Percentiles rank a stretch among this genome's conserved stretches.
phyloP scores from a whole-genome alignment of 2,113 vertebrate species.

The Sakesphorus luctuosus region DNA sequence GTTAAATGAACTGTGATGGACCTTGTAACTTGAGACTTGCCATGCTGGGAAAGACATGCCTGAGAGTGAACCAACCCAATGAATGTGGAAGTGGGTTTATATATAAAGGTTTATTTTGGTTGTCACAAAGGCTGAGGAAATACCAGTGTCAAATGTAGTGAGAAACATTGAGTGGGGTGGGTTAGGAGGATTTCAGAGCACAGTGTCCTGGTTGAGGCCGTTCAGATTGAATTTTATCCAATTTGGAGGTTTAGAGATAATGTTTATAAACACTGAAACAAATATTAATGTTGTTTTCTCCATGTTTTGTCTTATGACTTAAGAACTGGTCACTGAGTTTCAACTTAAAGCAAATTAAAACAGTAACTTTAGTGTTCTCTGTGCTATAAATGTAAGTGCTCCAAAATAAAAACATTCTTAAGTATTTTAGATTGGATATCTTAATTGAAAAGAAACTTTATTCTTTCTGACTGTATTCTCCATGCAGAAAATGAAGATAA shows the following conservation, averaged over 20 bases:
- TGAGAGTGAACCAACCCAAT: not conserved
- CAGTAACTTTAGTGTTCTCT: not conserved
- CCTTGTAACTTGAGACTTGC: not conserved
- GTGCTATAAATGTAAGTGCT: not conserved
- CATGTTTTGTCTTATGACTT: not conserved
- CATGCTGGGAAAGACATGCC: not conserved
- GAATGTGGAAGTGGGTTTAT: not conserved
- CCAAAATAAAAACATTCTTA: not conserved
- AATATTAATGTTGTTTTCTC: not conserved
- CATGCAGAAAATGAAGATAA: not conserved
- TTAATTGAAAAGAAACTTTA: not conserved
- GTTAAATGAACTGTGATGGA: not conserved
- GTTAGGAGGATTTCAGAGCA: not conserved
- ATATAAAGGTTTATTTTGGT: not conserved
- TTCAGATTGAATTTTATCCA: not conserved
- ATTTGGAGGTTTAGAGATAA: not conserved
- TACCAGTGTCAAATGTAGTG: not conserved
- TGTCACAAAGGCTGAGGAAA: not conserved
- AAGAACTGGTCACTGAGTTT: not conserved
- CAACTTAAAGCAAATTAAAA: not conserved
- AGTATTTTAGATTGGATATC: not conserved
- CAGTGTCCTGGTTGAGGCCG: not conserved
- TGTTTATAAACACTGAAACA: not conserved
- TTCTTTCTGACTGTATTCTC: not conserved
- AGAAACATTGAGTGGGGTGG: not conserved